Percentiles rank a stretch among this genome's conserved stretches.
Evolutionary conservation across 2,888 invertebrate species (phyloP).

Genomic region (Pterostichus niger): DNA sequence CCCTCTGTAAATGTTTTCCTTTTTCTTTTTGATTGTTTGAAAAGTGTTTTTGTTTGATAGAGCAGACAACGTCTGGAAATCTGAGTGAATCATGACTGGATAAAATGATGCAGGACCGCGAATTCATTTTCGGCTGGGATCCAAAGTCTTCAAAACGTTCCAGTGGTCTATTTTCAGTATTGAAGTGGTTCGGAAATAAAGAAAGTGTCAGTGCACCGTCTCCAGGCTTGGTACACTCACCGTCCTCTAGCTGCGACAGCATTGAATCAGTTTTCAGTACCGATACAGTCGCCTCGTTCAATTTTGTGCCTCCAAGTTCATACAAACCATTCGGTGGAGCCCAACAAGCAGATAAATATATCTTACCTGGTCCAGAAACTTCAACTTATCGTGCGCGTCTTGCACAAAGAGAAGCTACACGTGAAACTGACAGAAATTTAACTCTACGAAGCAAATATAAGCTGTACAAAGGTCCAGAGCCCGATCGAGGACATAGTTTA

Average conservation of each 20-base stretch:
- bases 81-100: slow-evolving; percentile 59
- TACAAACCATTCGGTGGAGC: slow-evolving; percentile 76
- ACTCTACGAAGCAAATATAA: slow-evolving; percentile 85
- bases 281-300: slow-evolving; percentile 86
- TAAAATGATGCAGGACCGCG: slow-evolving; percentile 73
- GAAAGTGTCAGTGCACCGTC: slow-evolving; percentile 62
- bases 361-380: slow-evolving; percentile 80
- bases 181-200: slow-evolving; percentile 82
- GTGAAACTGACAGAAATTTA: slow-evolving; percentile 81
- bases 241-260: slow-evolving; percentile 81
- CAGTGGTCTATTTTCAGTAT: slow-evolving; percentile 81
- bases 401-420: slow-evolving; percentile 80
- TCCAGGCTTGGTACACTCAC: slow-evolving; percentile 71
- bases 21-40: slow-evolving; percentile 16
- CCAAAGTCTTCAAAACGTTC: slow-evolving; percentile 75
- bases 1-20: slow-evolving; percentile 4
- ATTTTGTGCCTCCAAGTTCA: slow-evolving; percentile 81
- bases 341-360: slow-evolving; percentile 76
- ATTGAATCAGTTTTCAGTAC: slow-evolving; percentile 85
- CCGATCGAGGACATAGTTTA: slow-evolving; percentile 75
- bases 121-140: slow-evolving; percentile 77
- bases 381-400: slow-evolving; percentile 83
- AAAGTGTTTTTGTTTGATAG: slow-evolving; percentile 16
- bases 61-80: slow-evolving; percentile 30
- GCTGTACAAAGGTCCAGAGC: slow-evolving; percentile 74